phyloP scores from a whole-genome alignment of 2,888 invertebrate species.

The Eutolmus rufibarbis region DNA sequence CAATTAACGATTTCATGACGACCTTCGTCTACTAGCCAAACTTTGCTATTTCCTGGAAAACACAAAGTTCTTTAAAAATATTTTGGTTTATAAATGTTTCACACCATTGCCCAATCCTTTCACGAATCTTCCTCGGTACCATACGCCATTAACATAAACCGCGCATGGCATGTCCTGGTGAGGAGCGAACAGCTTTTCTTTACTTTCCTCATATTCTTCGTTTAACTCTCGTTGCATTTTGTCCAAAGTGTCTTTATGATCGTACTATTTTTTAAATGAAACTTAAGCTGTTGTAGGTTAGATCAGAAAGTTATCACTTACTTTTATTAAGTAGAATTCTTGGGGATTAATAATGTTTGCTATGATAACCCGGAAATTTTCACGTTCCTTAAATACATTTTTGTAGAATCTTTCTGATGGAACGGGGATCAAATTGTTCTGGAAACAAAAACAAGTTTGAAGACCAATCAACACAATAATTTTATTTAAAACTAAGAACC shows the following conservation, averaged over 20 bases:
- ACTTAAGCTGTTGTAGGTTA: neutral
- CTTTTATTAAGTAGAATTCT: constrained; percentile 73
- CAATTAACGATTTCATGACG: constrained; percentile 65
- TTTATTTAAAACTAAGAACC: neutral
- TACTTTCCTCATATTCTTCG: constrained; percentile 50
- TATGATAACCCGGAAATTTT: constrained; percentile 64
- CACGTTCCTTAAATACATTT: constrained; percentile 49
- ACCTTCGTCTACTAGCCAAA: constrained; percentile 68
- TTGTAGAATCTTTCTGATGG: constrained; percentile 47
- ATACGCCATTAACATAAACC: constrained; percentile 51
- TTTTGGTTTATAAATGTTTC: neutral
- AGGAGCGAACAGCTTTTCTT: constrained; percentile 58
- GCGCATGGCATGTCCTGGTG: constrained; percentile 54
- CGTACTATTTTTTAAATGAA: constrained; percentile 47
- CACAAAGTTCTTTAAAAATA: neutral
- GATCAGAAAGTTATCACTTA: constrained; percentile 54
- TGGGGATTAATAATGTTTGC: constrained; percentile 70
- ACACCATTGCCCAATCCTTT: constrained; percentile 53
- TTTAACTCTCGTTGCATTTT: constrained; percentile 49
- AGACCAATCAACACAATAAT: neutral
- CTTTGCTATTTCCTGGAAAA: constrained; percentile 51
- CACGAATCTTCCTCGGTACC: constrained; percentile 57
- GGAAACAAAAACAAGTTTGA: neutral
- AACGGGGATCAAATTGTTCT: constrained; percentile 22
- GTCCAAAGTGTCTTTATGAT: constrained; percentile 46